Percentiles rank a stretch among this genome's conserved stretches.
Evolutionary conservation across 2,888 invertebrate species (phyloP).

Genomic region (Tortrix viridana): DNA sequence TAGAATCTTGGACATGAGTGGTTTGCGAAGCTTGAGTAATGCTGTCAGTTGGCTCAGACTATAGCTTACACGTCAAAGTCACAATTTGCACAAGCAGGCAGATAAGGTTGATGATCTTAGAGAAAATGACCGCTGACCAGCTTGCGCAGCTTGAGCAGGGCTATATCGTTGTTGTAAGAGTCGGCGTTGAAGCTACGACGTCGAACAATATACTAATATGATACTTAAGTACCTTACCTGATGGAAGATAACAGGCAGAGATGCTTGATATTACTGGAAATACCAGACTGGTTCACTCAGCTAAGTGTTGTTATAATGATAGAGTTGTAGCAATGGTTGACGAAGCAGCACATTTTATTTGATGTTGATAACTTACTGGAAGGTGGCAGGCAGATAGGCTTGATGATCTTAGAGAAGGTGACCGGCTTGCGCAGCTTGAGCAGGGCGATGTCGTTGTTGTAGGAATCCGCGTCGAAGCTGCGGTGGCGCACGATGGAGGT

Average conservation of each 20-base stretch:
- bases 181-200: slow-evolving; percentile 93
- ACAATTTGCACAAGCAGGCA: too few relatives aligned
- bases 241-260: too few relatives aligned
- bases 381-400: slow-evolving; percentile 91
- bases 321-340: not conserved
- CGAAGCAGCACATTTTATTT: slow-evolving; percentile 83
- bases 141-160: slow-evolving; percentile 89
- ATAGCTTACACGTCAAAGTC: too few relatives aligned
- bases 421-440: slow-evolving; percentile 91
- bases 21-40: slow-evolving; percentile 87
- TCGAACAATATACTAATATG: slow-evolving; percentile 81
- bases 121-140: slow-evolving; percentile 90
- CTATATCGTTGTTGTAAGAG: slow-evolving; percentile 94
- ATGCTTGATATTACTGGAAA: too few relatives aligned
- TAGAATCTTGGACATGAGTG: slow-evolving; percentile 88
- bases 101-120: slow-evolving; percentile 90
- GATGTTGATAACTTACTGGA: slow-evolving; percentile 84
- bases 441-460: slow-evolving; percentile 94
- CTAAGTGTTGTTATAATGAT: too few relatives aligned
- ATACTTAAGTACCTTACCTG: too few relatives aligned
- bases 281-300: too few relatives aligned
- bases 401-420: slow-evolving; percentile 88
- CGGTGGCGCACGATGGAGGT: slow-evolving; percentile 90
- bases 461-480: slow-evolving; percentile 93
- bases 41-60: too few relatives aligned